Conservation (phyloP, 1,140 invertebrate genomes). For the Mesaphorura yosii region DNA sequence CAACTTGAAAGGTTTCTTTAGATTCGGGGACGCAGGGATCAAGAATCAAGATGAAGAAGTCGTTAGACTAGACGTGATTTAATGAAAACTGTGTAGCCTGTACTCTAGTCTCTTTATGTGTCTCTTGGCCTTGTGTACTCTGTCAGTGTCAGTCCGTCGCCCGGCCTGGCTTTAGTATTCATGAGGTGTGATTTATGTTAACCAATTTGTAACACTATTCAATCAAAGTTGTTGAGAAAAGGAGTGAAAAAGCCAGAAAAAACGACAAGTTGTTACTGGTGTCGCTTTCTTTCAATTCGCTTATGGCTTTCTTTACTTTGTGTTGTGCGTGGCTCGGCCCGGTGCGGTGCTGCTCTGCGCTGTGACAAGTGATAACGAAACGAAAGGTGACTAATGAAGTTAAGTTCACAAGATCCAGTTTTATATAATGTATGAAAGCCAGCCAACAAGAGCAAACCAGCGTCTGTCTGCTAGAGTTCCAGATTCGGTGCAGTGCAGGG, state of each 20-base stretch:
- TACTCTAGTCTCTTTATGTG: no score
- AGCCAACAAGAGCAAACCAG: no score
- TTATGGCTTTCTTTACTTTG: not conserved
- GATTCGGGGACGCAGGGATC: no score
- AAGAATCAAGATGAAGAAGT: no score
- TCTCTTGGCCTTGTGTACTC: not conserved
- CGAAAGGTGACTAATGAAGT: conserved; percentile 38
- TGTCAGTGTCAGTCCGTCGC: not conserved
- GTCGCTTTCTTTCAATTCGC: not conserved
- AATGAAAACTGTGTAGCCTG: no score
- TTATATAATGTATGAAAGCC: no score
- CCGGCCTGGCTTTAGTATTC: conserved; percentile 21
- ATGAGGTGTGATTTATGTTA: conserved; percentile 30
- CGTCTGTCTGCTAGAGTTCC: no score
- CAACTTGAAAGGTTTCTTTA: no score
- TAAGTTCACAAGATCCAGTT: conserved; percentile 32
- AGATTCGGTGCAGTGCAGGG: no score
- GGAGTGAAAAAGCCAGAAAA: not conserved
- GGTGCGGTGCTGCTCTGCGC: no score
- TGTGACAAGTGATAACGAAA: conserved; percentile 34
- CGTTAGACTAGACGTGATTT: no score
- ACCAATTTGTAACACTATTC: conserved; percentile 32
- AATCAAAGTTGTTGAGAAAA: conserved; percentile 26
- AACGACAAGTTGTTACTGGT: not conserved
- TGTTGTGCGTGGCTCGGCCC: not conserved